A percentile compares a stretch with the other conserved stretches of the same genome.
These are phyloP conservation scores for Thrips palmi DNA, from an alignment of 1,140 invertebrate genomes.

Conservation along the genomic window DNA sequence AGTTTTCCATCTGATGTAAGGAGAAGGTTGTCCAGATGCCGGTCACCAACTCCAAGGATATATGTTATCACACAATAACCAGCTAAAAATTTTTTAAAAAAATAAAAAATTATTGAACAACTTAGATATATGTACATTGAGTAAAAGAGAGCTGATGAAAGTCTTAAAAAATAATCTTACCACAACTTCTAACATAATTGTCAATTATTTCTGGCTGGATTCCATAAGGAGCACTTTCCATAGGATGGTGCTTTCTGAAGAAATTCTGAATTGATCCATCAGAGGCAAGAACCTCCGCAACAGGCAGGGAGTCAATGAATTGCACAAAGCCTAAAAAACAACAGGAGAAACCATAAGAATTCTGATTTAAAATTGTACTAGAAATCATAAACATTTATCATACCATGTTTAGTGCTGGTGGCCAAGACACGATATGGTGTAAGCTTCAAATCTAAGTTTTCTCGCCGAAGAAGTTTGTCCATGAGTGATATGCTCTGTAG, in stretches of 20 bases:
- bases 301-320: conserved; percentile 85
- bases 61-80: conserved; percentile 99
- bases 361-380: not conserved
- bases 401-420: conserved; percentile 82
- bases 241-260: conserved; percentile 77
- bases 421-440: conserved; percentile 89
- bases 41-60: conserved; percentile 89
- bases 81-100: conserved; percentile 30
- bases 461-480: conserved; percentile 83
- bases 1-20: conserved; percentile 77
- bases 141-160: no score
- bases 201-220: conserved; percentile 92
- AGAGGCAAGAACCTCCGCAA: conserved; percentile 74
- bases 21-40: conserved; percentile 93
- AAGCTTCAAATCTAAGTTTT: conserved; percentile 89
- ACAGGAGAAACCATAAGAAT: conserved; percentile 6
- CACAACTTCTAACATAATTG: conserved; percentile 92
- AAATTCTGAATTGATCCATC: conserved; percentile 83
- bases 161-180: conserved; percentile 22
- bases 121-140: no score
- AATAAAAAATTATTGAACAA: conserved; percentile 7
- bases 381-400: conserved; percentile 7
- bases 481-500: conserved; percentile 95
- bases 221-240: conserved; percentile 71
- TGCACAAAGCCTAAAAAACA: conserved; percentile 63